A percentile compares a stretch with the other conserved stretches of the same genome.
Evolutionary conservation across 2,113 vertebrate species (phyloP).

Genomic region (Cyphomyrus discorhynchus): DNA sequence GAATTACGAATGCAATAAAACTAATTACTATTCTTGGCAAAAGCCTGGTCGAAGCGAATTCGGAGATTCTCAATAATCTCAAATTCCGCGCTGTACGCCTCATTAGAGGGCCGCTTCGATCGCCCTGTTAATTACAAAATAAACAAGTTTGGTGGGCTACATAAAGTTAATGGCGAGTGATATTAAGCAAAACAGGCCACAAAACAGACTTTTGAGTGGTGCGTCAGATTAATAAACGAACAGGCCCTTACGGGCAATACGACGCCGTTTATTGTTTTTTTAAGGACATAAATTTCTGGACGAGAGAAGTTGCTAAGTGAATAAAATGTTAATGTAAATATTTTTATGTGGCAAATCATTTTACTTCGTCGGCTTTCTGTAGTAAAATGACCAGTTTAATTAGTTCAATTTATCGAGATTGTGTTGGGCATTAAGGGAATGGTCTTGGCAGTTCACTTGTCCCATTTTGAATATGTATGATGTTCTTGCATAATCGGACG

Average conservation of each 20-base stretch:
- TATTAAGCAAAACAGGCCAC: background rate
- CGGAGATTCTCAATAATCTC: background rate
- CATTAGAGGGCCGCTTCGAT: background rate
- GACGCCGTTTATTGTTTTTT: background rate
- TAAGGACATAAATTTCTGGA: background rate
- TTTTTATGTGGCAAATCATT: background rate
- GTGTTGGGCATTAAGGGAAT: background rate
- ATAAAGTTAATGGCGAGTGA: constrained; percentile 6
- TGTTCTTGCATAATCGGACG: background rate
- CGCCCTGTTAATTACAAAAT: constrained; percentile 6
- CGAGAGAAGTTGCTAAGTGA: background rate
- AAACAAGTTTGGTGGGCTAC: background rate
- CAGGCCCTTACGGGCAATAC: background rate
- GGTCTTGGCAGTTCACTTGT: background rate
- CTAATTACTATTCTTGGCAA: background rate
- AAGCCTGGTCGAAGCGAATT: background rate
- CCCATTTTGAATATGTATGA: background rate
- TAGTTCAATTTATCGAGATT: constrained; percentile 1
- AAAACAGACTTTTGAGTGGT: background rate
- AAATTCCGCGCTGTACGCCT: background rate
- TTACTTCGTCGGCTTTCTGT: background rate
- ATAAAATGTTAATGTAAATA: constrained; percentile 1
- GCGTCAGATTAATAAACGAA: background rate
- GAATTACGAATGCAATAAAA: background rate
- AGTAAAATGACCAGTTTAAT: background rate